A percentile compares a stretch with the other conserved stretches of the same genome.
phyloP scores from a whole-genome alignment of 2,113 vertebrate species.

The Psilopogon haemacephalus region DNA sequence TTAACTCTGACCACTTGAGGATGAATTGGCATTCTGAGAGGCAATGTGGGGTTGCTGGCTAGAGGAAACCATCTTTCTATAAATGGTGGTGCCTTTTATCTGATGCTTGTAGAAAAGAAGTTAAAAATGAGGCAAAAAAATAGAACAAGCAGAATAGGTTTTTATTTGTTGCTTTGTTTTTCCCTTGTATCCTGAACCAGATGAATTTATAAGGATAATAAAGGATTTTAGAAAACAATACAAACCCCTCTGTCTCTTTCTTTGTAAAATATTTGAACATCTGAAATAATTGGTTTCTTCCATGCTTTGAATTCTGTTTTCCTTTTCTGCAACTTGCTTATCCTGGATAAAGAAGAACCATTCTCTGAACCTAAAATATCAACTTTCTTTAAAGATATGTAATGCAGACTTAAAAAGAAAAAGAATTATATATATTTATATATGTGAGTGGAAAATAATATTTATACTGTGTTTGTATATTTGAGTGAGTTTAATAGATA shows the following conservation, averaged over 20 bases:
- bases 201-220: neutral
- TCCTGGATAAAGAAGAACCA: neutral
- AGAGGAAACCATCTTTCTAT: neutral
- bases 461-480: neutral
- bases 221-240: neutral
- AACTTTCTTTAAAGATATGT: neutral
- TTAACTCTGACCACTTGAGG: neutral
- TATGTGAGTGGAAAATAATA: neutral
- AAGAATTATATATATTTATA: neutral
- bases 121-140: neutral
- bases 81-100: neutral
- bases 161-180: too few species aligned
- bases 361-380: neutral
- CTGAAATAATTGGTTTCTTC: neutral
- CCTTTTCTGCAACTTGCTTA: neutral
- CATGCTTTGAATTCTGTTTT: neutral
- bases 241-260: neutral
- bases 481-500: neutral
- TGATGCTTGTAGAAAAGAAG: neutral
- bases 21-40: neutral
- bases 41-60: neutral
- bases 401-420: neutral
- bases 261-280: neutral
- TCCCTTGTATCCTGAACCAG: neutral
- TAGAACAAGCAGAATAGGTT: neutral